Evolutionary conservation across 2,888 invertebrate genomes (phyloP).

Genomic region (Nymphalis urticae): DNA sequence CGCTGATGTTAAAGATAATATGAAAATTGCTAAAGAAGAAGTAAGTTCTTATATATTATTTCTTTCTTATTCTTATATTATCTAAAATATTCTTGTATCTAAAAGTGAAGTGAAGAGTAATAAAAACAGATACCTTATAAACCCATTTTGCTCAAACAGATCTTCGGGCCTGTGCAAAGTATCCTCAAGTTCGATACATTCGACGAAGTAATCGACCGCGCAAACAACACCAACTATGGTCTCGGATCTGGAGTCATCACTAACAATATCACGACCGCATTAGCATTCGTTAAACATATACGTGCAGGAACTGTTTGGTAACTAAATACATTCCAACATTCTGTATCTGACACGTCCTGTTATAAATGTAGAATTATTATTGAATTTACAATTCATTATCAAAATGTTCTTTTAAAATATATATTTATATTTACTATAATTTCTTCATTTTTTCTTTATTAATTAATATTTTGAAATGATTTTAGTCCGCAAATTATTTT

Average conservation of each 20-base stretch:
- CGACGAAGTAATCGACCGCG: constrained; percentile 91
- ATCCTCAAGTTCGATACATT: constrained; percentile 91
- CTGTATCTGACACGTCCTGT: no score
- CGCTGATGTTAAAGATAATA: constrained; percentile 88
- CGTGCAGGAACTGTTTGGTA: constrained; percentile 92
- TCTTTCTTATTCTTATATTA: no score
- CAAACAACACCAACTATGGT: constrained; percentile 92
- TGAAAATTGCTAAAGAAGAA: constrained; percentile 90
- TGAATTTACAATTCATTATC: neutral
- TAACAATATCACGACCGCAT: constrained; percentile 89
- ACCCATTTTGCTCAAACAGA: constrained; percentile 72
- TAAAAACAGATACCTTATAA: neutral
- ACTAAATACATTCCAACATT: constrained; percentile 22
- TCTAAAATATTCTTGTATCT: neutral
- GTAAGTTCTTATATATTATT: constrained; percentile 57
- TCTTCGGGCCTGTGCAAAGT: constrained; percentile 95
- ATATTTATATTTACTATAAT: no score
- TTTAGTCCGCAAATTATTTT: no score
- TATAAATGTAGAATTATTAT: no score
- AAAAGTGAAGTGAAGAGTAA: no score
- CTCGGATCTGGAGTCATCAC: constrained; percentile 94
- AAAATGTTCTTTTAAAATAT: no score
- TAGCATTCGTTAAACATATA: constrained; percentile 87
- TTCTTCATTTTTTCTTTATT: no score
- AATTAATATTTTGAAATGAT: no score